Base-by-base conservation (phyloP, 2,888 invertebrate species). In the Melanotus villosus region DNA sequence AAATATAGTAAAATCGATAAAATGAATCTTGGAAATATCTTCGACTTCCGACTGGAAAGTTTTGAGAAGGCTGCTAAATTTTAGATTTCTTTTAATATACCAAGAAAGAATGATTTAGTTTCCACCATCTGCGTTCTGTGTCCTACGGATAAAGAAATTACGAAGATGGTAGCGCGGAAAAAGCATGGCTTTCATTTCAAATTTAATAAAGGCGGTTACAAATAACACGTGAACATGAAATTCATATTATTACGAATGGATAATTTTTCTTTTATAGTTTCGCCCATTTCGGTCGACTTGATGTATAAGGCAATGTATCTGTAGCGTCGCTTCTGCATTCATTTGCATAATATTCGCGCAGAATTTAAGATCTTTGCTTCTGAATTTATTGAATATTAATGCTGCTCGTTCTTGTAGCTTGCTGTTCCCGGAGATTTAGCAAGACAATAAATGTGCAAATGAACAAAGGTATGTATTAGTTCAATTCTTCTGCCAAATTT, bases 21-120 rank as follows among this genome's bases (percentile, higher is more conserved):
- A 52, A 16, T 18, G 52, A 32, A 52, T 32, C 18, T 32, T 2
- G 32, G 52, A 32, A 52, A 52, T 52, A 52, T 32, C 23, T 30
- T 52, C 32, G 32, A 50, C 69, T 73, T 67, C 65, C 63, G 52
- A 41, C 66, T 50, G 36, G 56, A 52, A 68, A 69, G 72, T 70
- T 72, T 72, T 50, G 59, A 65, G 67, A 63, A 57, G 58, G 71
- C 75, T 74, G 77, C 75, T 79, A 79, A 79, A 79, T 79, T 79
- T 79, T 78, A 77, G 77, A 80, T 77, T 79, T 78, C 77, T 79
- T 80, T 80, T 80, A 81, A 80, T 81, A 80, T 79, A 77, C 78
- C 77, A 75, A 72, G 77, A 77, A 74, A 68, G 77, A 71, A 79
- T 80, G 80, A 81, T 80, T 81, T 81, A 80, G 78, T 77, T 77